phyloP scores from a whole-genome alignment of 2,113 vertebrate genomes.

The Diglossa brunneiventris region DNA sequence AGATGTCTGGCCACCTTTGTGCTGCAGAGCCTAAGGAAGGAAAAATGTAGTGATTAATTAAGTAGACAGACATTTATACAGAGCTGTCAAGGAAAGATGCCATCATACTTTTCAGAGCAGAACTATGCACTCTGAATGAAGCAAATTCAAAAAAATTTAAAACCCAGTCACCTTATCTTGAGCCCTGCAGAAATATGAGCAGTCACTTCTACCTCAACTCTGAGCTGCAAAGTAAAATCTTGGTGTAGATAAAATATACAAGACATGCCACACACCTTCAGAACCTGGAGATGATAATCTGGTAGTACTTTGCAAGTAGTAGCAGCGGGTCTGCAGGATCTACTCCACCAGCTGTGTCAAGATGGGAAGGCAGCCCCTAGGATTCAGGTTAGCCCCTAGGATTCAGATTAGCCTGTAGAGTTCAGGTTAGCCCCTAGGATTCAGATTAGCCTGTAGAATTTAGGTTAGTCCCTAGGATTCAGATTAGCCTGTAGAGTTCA shows the following conservation, averaged over 20 bases:
- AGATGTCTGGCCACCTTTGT: neutral
- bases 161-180: neutral
- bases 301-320: neutral
- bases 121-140: neutral
- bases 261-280: neutral
- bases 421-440: neutral
- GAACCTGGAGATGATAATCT: neutral
- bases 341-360: neutral
- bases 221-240: neutral
- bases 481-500: neutral
- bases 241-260: neutral
- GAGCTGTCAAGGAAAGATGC: neutral
- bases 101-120: neutral
- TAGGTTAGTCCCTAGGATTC: neutral
- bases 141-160: rapidly evolving
- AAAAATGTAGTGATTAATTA: neutral
- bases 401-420: no score
- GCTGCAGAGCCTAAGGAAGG: neutral
- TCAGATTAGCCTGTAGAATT: neutral
- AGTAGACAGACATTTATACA: neutral
- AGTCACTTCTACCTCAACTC: neutral
- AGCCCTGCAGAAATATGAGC: neutral
- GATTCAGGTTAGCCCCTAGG: neutral
- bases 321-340: neutral
- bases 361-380: neutral